Percentiles rank a stretch among this genome's conserved stretches.
These are phyloP conservation scores for Stictonetta naevosa DNA, from an alignment of 2,113 vertebrate species.

Conservation along the genomic window DNA sequence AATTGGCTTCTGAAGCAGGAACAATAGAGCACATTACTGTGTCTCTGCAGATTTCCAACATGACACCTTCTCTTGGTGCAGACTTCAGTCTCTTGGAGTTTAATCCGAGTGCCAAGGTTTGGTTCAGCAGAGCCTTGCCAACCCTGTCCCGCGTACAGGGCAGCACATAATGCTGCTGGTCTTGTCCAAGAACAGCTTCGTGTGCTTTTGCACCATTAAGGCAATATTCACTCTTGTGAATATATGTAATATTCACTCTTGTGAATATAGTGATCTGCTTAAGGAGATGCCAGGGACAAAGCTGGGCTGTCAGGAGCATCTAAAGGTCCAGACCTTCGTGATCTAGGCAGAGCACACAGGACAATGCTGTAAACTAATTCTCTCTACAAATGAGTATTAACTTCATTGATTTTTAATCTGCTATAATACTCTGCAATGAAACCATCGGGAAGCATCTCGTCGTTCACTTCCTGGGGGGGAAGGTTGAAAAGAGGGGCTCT, in stretches of 20 bases:
- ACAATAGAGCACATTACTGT: rapidly evolving
- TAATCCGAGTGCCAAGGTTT: background rate
- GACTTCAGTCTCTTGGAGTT: rapidly evolving
- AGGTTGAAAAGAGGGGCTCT: background rate
- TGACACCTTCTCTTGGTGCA: background rate
- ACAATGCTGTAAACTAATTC: rapidly evolving
- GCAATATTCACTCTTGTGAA: background rate
- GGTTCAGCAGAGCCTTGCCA: background rate
- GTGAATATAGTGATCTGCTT: background rate
- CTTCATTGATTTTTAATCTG: background rate
- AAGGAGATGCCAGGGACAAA: background rate
- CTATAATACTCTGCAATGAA: background rate
- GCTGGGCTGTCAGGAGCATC: background rate
- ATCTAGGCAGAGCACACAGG: background rate
- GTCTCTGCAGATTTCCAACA: background rate
- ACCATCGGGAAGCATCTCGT: background rate
- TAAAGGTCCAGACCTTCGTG: background rate
- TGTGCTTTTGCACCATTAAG: background rate
- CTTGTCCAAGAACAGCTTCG: rapidly evolving
- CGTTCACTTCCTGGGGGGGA: background rate
- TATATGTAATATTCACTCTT: background rate
- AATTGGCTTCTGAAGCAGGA: background rate
- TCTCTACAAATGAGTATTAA: background rate
- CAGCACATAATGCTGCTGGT: background rate
- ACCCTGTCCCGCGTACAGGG: rapidly evolving